Base-by-base conservation (phyloP, 2,888 invertebrate genomes). In the Cancer borealis region DNA sequence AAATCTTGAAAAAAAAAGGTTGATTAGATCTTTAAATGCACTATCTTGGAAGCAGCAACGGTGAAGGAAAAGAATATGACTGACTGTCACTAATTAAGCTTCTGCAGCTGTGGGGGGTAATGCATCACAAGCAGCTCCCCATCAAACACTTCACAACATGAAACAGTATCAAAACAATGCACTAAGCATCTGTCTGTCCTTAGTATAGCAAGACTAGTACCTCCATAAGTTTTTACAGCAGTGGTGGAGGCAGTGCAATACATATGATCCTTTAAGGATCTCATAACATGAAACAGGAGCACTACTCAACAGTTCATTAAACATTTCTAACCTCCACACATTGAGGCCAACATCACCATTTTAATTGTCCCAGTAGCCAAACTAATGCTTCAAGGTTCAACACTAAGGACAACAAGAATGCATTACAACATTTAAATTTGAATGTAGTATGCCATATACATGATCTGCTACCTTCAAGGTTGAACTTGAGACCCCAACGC, bases 401-500 rank as follows among this genome's bases (percentile, higher is more conserved):
- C 66, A 73, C 66, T 88, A 79, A 46, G 60, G 60, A 88, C 93
- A 93, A 93, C 90, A 93, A 17, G 30, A 79, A 90, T 84, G 30
- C 84, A 91, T 47, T 91, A 93, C 93, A 92, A 88, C 88, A 88
- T 45, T 45, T 14, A 21, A 60, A 92, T 88, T 12, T 26, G 46
- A n/a, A n/a, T 39, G 79, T 91, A 79, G 47, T 91, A 91, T 45
- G 47, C 17, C 17, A 89, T 89, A 73, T 21, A 60, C 46, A 54
- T 90, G 26, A 54, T 91, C 91, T 66, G 96, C 97, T 97, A 98
- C 98, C 98, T 98, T 98, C 98, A 96, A 98, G 97, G 97, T 98
- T 98, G 97, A 98, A 98, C 97, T 98, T 98, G 96, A 98, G 97
- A 96, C 98, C 98, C 98, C 98, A 98, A 96, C 98, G 98, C 97